phyloP scores from a whole-genome alignment of 2,888 invertebrate species.

The Epsilonema sp. region DNA sequence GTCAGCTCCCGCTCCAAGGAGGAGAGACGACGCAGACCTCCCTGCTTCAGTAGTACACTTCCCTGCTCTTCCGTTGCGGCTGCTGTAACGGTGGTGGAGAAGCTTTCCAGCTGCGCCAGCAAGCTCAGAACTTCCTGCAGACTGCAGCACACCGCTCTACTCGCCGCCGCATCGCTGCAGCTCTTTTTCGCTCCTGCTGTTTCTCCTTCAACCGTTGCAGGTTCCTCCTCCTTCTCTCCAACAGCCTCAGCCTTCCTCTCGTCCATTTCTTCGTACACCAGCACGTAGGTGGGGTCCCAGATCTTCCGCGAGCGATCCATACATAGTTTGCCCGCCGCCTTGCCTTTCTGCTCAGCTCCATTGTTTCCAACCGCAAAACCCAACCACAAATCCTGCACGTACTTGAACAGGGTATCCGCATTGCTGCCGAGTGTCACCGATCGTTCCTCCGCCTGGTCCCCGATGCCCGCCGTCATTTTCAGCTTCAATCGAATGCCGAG shows the following conservation, averaged over 20 bases:
- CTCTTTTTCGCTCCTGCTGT: too few relatives aligned
- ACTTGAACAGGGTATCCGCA: too few relatives aligned
- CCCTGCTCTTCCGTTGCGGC: neutral
- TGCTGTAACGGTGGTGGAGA: constrained; percentile 2
- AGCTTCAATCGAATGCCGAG: constrained; percentile 20
- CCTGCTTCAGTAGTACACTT: constrained; percentile 14
- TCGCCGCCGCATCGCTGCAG: too few relatives aligned
- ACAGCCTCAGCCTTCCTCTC: constrained; percentile 44
- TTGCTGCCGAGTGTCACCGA: too few relatives aligned
- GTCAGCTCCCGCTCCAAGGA: too few relatives aligned
- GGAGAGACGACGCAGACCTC: too few relatives aligned
- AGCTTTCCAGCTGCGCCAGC: too few relatives aligned
- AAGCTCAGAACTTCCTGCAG: constrained; percentile 12
- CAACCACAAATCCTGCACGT: constrained; percentile 45
- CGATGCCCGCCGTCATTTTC: constrained; percentile 16
- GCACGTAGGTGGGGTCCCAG: constrained; percentile 88
- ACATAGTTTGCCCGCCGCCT: neutral
- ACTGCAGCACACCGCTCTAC: constrained; percentile 4
- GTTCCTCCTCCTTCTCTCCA: constrained; percentile 19
- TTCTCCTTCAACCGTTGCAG: constrained; percentile 4
- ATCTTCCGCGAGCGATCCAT: constrained; percentile 59
- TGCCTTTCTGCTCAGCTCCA: neutral
- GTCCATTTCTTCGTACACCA: constrained; percentile 36
- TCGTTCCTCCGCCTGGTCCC: constrained; percentile 16
- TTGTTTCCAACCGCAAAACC: constrained; percentile 10